phyloP scores from a whole-genome alignment of 2,888 invertebrate genomes.

The Ischnura elegans region DNA sequence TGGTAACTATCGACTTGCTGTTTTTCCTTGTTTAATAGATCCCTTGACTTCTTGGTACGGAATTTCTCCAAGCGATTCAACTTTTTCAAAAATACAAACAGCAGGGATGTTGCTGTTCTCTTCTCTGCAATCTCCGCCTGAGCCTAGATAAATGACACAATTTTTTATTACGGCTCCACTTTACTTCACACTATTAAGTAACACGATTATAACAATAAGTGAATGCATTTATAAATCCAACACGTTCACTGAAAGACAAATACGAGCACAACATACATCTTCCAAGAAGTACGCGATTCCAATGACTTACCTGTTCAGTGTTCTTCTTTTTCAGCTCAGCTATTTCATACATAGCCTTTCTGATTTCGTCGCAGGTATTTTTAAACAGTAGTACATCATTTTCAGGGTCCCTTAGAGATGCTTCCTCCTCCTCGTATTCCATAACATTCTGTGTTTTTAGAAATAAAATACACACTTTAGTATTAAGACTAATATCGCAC shows the following conservation, averaged over 20 bases:
- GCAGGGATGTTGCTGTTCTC: conserved; percentile 86
- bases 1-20: conserved; percentile 94
- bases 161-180: not conserved
- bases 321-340: conserved; percentile 83
- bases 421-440: conserved; percentile 87
- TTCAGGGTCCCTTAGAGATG: conserved; percentile 83
- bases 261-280: too few relatives aligned
- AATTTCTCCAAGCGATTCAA: conserved; percentile 94
- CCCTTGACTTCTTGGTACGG: conserved; percentile 89
- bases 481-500: not conserved
- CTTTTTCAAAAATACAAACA: conserved; percentile 92
- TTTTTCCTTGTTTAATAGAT: conserved; percentile 90
- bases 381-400: conserved; percentile 85
- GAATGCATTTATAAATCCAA: not conserved
- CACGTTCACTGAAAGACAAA: not conserved
- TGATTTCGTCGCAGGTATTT: conserved; percentile 85
- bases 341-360: conserved; percentile 85
- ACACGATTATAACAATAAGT: not conserved
- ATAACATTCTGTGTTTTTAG: conserved; percentile 82
- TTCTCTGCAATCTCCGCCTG: conserved; percentile 84
- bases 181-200: too few relatives aligned
- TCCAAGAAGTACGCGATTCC: not conserved
- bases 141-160: conserved; percentile 76
- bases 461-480: too few relatives aligned
- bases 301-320: conserved; percentile 78